A percentile compares a stretch with the other conserved stretches of the same genome.
Evolutionary conservation across 2,888 invertebrate genomes (phyloP).

Genomic region (Emmelina monodactyla): DNA sequence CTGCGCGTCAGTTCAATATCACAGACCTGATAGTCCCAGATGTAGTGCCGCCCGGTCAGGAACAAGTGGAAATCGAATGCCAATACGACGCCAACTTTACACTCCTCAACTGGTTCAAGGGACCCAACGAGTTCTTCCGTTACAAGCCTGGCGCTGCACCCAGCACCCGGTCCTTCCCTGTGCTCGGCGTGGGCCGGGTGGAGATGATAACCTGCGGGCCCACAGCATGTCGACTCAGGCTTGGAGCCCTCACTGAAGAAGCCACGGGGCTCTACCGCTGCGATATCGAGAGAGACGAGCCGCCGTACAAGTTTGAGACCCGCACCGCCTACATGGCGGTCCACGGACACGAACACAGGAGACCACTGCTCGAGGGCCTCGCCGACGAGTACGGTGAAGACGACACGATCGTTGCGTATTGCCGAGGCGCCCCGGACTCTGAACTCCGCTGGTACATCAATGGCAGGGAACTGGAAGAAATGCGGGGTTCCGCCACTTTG

Average conservation of each 20-base stretch:
- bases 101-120: constrained; percentile 51
- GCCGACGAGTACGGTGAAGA: constrained; percentile 36
- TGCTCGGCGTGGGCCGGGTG: constrained; percentile 40
- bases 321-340: constrained; percentile 43
- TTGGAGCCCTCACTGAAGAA: constrained; percentile 40
- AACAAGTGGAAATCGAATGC: constrained; percentile 46
- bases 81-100: constrained; percentile 55
- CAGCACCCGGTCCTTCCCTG: constrained; percentile 40
- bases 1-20: constrained; percentile 38
- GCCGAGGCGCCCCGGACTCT: constrained; percentile 35
- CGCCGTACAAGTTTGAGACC: constrained; percentile 42
- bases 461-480: constrained; percentile 31
- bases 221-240: constrained; percentile 34
- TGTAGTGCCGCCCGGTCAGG: constrained; percentile 31
- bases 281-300: constrained; percentile 44
- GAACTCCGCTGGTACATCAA: constrained; percentile 53
- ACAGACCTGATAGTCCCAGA: constrained; percentile 40
- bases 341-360: constrained; percentile 31
- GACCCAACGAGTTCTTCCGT: constrained; percentile 47
- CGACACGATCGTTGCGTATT: constrained; percentile 42
- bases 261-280: constrained; percentile 50
- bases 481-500: constrained; percentile 30
- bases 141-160: constrained; percentile 45
- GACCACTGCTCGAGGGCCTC: constrained; percentile 42
- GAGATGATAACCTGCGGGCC: constrained; percentile 45